Evolutionary conservation across 2,113 vertebrate species (phyloP).

Genomic region (Vicugna pacos): DNA sequence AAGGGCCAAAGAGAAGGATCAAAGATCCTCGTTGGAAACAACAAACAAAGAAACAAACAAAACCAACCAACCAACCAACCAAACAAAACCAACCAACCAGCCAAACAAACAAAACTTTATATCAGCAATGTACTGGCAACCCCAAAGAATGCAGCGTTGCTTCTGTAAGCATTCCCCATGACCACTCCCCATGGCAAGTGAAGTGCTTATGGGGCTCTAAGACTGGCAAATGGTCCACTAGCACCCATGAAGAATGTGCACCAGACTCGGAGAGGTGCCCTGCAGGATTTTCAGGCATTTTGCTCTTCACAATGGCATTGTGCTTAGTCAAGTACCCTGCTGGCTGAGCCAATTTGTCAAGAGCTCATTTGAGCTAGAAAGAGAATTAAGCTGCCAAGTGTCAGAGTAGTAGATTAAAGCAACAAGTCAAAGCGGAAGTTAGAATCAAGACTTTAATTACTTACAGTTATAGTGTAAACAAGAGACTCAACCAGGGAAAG

Average conservation of each 20-base stretch:
- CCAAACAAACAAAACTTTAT: neutral
- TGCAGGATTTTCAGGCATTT: neutral
- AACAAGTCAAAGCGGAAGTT: neutral
- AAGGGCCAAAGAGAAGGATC: neutral
- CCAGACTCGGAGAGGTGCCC: neutral
- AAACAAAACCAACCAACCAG: no score
- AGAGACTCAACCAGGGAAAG: neutral
- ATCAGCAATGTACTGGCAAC: neutral
- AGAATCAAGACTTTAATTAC: neutral
- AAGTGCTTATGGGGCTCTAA: neutral
- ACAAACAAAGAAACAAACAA: neutral
- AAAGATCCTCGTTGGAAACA: neutral
- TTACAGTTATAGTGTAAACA: neutral
- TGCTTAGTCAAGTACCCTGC: neutral
- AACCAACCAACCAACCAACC: neutral
- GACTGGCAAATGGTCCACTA: neutral
- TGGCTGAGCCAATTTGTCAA: neutral
- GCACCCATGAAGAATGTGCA: neutral
- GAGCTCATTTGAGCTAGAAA: neutral
- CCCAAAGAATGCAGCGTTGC: neutral
- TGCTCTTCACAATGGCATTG: neutral
- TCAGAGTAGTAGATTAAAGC: neutral
- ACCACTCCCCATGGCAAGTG: fast-evolving
- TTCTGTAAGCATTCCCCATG: neutral
- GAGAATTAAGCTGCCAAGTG: neutral